phyloP scores from a whole-genome alignment of 92 coral and sea anemone genomes.

The Diadumene lineata region DNA sequence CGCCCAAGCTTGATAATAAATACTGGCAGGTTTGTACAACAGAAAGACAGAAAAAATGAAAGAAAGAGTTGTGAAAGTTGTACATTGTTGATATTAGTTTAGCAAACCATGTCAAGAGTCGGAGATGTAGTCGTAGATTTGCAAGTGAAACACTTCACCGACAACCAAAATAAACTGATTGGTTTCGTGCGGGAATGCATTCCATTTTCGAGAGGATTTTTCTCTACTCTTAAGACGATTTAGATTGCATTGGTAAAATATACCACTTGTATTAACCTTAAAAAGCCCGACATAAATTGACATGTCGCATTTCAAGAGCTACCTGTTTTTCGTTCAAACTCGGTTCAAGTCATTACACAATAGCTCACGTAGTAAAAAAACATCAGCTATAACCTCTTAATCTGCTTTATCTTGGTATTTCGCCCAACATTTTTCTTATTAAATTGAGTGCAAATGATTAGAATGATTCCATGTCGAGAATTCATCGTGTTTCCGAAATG shows the following conservation, averaged over 20 bases:
- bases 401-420: neutral
- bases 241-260: slow-evolving; percentile 19
- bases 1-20: neutral
- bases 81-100: neutral
- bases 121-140: slow-evolving; percentile 23
- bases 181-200: slow-evolving; percentile 34
- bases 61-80: neutral
- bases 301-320: neutral
- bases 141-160: neutral
- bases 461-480: too few species aligned
- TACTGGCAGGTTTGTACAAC: neutral
- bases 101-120: neutral
- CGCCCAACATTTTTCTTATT: neutral
- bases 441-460: neutral
- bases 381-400: neutral
- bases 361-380: neutral
- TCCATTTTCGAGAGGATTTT: slow-evolving; percentile 13
- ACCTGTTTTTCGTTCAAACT: neutral
- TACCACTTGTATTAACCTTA: slow-evolving; percentile 3
- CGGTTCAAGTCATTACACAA: neutral
- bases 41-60: neutral
- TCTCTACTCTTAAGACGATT: slow-evolving; percentile 35
- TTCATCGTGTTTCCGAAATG: too few species aligned
- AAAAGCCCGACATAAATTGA: slow-evolving; percentile 15
- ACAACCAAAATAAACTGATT: slow-evolving; percentile 20